Conservation (phyloP, 2,797 vertebrate genomes). For the Miichthys miiuy region DNA sequence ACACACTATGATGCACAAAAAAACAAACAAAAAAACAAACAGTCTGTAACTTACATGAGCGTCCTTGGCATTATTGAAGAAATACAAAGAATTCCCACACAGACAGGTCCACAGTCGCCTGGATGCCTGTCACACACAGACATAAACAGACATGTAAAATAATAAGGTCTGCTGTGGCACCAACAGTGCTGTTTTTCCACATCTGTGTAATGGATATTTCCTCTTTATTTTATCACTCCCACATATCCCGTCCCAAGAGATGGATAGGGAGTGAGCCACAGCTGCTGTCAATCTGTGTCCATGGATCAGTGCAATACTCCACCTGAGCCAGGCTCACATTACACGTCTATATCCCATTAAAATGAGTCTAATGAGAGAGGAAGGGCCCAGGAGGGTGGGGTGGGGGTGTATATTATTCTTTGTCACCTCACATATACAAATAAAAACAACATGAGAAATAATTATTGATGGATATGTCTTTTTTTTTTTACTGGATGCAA, state of each 20-base stretch:
- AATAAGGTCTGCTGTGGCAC: neutral
- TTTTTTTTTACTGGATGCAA: constrained; percentile 6
- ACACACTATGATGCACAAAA: neutral
- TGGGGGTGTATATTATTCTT: neutral
- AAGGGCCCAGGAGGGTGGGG: neutral
- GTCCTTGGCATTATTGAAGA: constrained; percentile 88
- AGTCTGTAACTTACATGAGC: constrained; percentile 81
- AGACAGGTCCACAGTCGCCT: constrained; percentile 90
- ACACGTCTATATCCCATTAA: constrained; percentile 57
- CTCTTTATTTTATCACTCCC: constrained; percentile 43
- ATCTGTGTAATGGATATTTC: constrained; percentile 58
- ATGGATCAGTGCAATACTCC: constrained; percentile 61
- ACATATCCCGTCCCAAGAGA: constrained; percentile 70
- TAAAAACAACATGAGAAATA: neutral
- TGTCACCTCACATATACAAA: neutral
- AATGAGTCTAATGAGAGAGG: constrained; percentile 52
- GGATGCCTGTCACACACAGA: constrained; percentile 81
- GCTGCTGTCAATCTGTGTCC: constrained; percentile 75
- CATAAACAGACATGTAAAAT: constrained; percentile 5
- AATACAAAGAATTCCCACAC: constrained; percentile 88
- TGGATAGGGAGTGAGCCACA: constrained; percentile 62
- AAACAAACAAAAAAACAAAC: neutral
- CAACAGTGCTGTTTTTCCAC: neutral
- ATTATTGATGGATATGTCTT: neutral
- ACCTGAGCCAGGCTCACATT: constrained; percentile 81